Base-by-base conservation (phyloP, 2,113 vertebrate species). In the Etia nguti region DNA sequence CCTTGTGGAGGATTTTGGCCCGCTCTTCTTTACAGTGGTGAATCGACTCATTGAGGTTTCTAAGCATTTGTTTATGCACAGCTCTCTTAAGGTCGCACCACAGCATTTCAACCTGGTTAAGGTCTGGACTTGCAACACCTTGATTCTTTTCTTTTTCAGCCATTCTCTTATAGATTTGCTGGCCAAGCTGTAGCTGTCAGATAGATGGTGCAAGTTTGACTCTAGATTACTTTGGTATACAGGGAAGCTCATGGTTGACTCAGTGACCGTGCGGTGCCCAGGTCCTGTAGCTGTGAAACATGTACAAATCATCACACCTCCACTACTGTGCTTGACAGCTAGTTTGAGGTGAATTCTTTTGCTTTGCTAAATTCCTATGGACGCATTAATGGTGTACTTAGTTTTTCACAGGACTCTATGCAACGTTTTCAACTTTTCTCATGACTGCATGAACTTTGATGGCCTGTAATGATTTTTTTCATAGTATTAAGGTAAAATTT, bases 381-480 rank as follows among this genome's bases (percentile, higher is more conserved):
- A 62, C n/a, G 18, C 31, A n/a, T 36, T 62, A 68, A 41, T 4
- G 34, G 1, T 41, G 11, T 13, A 15, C 34, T 68, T 41, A 0
- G 20, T 68, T 70, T 22, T 1, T 0, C 12, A 15, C n/a, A 24
- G 12, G 38, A 70, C 65, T 70, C n/a, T 0, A 70, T 16, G 11
- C 11, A 70, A 10, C 16, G 65, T 70, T 8, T 65, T 68, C 65
- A 41, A 41, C 36, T 41, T 70, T 70, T 41, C 22, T 16, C 65
- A 43, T 70, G n/a, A 43, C n/a, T 70, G n/a, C 38, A 24, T 70
- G 12, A 15, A 22, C 8, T 70, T 24, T 70, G 65, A 43, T 16
- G 1, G 13, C 13, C 22, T 73, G 22, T 73, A 46, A 73, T 46
- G 36, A 1, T 1, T 43, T 36, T 24, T 24, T 6, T 41, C 20